Base-by-base conservation (phyloP, 2,888 invertebrate species). In the Catocala sponsa region DNA sequence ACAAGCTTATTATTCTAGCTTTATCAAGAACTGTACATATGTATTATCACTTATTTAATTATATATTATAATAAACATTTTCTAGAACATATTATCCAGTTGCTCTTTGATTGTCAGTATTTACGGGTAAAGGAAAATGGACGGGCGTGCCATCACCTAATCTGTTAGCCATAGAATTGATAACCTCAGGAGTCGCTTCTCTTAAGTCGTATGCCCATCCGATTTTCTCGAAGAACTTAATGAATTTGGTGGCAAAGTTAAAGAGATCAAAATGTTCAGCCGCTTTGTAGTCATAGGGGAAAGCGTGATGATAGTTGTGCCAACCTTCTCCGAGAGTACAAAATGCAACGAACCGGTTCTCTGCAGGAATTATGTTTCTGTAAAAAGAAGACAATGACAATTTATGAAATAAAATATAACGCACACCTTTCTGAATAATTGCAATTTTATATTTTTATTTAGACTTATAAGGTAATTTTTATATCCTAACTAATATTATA, bases 281-380 rank as follows among this genome's bases (percentile, higher is more conserved):
- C 0, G 95, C 95, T 73, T 95, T 94, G 84, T 95, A 95, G 81
- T 96, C 96, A 88, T 95, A 96, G 1, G 97, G 97, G 81, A 97
- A 97, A 0, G 96, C 95, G 83, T 97, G 97, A 80, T 97, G 97
- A 85, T 97, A 97, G 85, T 97, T 97, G 86, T 97, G 97, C 96
- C 96, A 97, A 2, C 97, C 97, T 82, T 96, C 96, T 0, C 96
- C 96, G 0, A 95, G 82, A 0, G 96, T 95, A 55, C 95, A 90
- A 0, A 95, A 90, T 0, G 96, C 93, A 0, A 97, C 96, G 54
- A 95, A 91, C n/a, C 91, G 87, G 74, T 96, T 96, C 81, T 97
- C 96, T 0, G 95, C 94, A 1, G 97, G 96, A 66, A 95, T 91
- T 78, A 97, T 94, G 80, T 92, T 87, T 79, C 96, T 95, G 88